A percentile compares a stretch with the other conserved stretches of the same genome.
These are phyloP conservation scores for Wasmannia auropunctata DNA, from an alignment of 1,140 invertebrate species.

Conservation along the genomic window DNA sequence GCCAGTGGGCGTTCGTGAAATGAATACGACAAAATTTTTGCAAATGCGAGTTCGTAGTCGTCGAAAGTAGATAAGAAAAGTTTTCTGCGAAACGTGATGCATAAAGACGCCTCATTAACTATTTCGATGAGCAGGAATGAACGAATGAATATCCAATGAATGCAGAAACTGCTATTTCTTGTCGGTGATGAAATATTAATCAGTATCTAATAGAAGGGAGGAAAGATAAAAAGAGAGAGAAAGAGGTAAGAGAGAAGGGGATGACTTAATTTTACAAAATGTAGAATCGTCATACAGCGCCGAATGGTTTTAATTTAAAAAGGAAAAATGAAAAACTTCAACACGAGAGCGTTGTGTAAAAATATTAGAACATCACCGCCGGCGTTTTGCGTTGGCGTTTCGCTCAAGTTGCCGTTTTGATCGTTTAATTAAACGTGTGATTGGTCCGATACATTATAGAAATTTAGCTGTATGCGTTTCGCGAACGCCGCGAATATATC, in stretches of 20 bases:
- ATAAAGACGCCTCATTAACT: constrained; percentile 23
- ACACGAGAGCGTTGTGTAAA: background rate
- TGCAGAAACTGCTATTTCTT: constrained; percentile 17
- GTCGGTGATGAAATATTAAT: constrained; percentile 39
- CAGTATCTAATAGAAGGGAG: background rate
- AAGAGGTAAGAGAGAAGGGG: background rate
- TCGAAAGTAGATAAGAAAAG: constrained; percentile 16
- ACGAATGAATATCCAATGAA: constrained; percentile 20
- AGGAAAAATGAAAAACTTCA: background rate
- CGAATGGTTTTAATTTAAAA: constrained; percentile 5
- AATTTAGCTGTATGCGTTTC: background rate
- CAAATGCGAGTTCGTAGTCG: background rate
- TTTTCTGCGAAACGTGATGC: background rate
- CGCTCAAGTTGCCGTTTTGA: background rate
- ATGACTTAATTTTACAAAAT: constrained; percentile 1
- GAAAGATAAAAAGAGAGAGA: background rate
- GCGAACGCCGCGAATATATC: background rate
- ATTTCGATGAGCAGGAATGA: background rate
- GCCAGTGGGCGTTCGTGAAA: constrained; percentile 6
- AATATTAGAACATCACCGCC: background rate
- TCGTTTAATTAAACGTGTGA: constrained; percentile 2
- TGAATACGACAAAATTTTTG: background rate
- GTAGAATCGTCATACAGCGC: background rate
- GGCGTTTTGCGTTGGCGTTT: background rate
- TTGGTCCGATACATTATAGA: background rate